Evolutionary conservation across 2,888 invertebrate genomes (phyloP).

Genomic region (Eristalis intricaria): DNA sequence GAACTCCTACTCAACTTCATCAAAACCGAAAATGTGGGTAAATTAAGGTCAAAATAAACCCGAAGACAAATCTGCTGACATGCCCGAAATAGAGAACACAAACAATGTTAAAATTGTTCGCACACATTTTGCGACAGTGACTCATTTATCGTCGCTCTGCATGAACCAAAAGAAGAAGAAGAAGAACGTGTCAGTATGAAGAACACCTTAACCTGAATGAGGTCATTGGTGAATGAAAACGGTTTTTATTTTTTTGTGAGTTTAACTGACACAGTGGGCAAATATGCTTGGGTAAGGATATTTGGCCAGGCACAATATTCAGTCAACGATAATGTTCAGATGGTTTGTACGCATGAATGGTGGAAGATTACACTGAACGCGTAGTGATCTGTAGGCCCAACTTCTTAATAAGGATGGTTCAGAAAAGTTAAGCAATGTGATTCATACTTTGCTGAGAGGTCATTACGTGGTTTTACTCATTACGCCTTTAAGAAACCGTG

Average conservation of each 20-base stretch:
- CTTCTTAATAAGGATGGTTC: too few species aligned
- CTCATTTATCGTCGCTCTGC: not conserved
- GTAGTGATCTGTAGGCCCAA: too few species aligned
- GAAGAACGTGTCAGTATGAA: not conserved
- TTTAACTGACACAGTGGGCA: not conserved
- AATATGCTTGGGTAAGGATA: not conserved
- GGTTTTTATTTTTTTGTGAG: not conserved
- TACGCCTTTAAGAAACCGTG: not conserved
- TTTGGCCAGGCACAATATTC: too few species aligned
- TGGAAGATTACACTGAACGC: too few species aligned
- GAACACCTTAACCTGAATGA: not conserved
- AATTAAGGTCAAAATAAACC: not conserved
- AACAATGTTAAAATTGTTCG: not conserved
- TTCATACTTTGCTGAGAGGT: not conserved
- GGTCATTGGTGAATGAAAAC: not conserved
- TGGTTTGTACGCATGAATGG: too few species aligned
- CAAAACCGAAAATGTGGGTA: not conserved
- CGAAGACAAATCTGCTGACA: not conserved
- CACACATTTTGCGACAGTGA: not conserved
- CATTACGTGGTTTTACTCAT: not conserved
- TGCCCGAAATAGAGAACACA: not conserved
- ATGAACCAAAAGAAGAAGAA: not conserved
- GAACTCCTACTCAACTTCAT: not conserved
- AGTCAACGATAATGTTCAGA: too few species aligned
- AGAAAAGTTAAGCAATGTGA: too few species aligned